Evolutionary conservation across 2,797 vertebrate genomes (phyloP).

Genomic region (Dicrostonyx torquatus): DNA sequence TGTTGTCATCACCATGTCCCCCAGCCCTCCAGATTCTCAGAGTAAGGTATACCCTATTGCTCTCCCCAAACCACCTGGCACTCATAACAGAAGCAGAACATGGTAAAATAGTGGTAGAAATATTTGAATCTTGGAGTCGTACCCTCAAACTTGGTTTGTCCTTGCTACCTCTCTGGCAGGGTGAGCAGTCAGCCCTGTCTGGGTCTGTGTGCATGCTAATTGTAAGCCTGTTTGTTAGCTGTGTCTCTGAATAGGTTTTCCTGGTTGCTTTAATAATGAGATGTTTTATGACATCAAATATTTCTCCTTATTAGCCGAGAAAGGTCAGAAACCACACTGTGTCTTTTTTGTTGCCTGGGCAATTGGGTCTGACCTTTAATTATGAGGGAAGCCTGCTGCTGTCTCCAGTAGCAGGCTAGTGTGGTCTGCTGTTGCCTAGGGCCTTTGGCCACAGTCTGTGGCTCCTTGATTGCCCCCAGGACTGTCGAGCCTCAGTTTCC

Average conservation of each 20-base stretch:
- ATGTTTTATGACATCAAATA: slow-evolving; percentile 28
- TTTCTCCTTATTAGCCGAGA: slow-evolving; percentile 35
- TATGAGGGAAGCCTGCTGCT: not conserved
- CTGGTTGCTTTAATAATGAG: slow-evolving; percentile 26
- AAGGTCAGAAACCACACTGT: not conserved
- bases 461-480: not conserved
- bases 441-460: not conserved
- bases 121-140: no score
- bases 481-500: not conserved
- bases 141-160: fast-evolving
- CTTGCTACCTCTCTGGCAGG: not conserved
- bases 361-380: not conserved
- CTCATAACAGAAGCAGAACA: not conserved
- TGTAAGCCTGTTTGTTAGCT: not conserved
- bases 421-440: not conserved
- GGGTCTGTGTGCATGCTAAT: not conserved
- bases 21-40: not conserved
- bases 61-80: not conserved
- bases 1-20: not conserved
- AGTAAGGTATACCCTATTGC: not conserved
- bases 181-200: not conserved
- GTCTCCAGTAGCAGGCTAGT: not conserved
- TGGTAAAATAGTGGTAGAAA: no score
- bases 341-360: not conserved
- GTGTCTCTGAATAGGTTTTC: not conserved